phyloP scores from a whole-genome alignment of 2,797 vertebrate genomes.

The Myotis pilosus region DNA sequence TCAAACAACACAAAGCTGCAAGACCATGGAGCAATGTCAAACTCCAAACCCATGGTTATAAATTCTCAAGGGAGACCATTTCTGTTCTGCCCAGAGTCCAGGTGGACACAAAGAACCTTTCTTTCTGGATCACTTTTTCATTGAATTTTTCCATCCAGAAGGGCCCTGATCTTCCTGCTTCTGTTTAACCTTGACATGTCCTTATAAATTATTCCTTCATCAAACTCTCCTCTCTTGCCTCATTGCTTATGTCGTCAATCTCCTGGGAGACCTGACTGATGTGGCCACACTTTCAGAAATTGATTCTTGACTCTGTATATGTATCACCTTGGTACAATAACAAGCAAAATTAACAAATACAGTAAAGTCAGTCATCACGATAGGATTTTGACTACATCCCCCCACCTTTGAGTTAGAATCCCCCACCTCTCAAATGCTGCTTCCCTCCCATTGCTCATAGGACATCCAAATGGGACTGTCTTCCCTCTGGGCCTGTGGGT shows the following conservation, averaged over 20 bases:
- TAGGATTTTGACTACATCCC: not conserved
- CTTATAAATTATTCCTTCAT: not conserved
- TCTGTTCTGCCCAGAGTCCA: not conserved
- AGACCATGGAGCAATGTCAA: not conserved
- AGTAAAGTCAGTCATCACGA: not conserved
- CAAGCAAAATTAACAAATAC: not conserved
- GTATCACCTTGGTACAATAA: not conserved
- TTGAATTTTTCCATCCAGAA: not conserved
- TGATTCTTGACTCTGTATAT: not conserved
- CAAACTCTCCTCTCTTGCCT: not conserved
- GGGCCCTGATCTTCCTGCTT: not conserved
- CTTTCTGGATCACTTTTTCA: not conserved
- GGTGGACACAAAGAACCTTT: not conserved
- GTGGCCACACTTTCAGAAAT: not conserved
- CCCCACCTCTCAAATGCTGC: too few species aligned
- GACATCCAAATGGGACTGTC: not conserved
- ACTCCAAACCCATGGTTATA: not conserved
- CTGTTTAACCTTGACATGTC: not conserved
- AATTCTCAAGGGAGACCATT: not conserved
- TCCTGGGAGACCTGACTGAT: not conserved
- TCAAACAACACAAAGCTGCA: not conserved
- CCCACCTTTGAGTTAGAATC: not conserved
- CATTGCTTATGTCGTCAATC: not conserved
- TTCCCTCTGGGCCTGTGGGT: not conserved
- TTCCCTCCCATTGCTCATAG: not conserved